Evolutionary conservation across 2,113 vertebrate species (phyloP), one percentile per base, ranked within the genome.

Genomic region (Eurystomus gularis): DNA sequence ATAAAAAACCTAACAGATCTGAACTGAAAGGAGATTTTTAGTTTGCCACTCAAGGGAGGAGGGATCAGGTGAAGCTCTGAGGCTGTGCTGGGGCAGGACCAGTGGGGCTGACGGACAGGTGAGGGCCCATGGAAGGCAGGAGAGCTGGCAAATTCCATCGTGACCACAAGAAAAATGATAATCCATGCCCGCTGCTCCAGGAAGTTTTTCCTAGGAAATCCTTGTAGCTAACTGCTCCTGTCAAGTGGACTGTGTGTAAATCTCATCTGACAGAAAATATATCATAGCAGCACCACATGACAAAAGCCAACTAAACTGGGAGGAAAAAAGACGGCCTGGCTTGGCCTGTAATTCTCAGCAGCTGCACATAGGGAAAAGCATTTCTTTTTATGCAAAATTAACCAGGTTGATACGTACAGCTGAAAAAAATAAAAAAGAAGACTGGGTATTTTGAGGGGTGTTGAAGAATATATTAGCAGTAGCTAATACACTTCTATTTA

Each of bases 221-320:
- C 92, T 92, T 93, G 95, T 68, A 85, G 88, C 90, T 95, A 95
- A 96, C 93, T 86, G 90, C 83, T 96, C 80, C 92, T 95, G 92
- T 93, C 96, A 97, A 93, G 82, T 20, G 60, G 79, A 78, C 90
- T 93, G 84, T 57, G 93, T 88, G 90, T 92, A 96, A 97, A 96
- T 97, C 91, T 96, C 88, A 90, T 82, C 92, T 96, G 96, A 88
- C 95, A 94, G 85, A 92, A 95, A 86, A 97, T 82, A 95, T 29
- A 96, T 96, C 90, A 94, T 79, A 39, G 76, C 42, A 92, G 69
- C 48, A 94, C 58, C 23, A 28, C 55, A 48, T 44, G 93, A 90
- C 71, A 88, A 90, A 90, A 82, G 58, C 17, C 82, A 77, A 9
- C 71, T 78, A 83, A 92, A 95, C 49, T 35, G 33, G 33, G n/a